phyloP scores from a whole-genome alignment of 2,888 invertebrate species.

The Chrysina gloriosa region DNA sequence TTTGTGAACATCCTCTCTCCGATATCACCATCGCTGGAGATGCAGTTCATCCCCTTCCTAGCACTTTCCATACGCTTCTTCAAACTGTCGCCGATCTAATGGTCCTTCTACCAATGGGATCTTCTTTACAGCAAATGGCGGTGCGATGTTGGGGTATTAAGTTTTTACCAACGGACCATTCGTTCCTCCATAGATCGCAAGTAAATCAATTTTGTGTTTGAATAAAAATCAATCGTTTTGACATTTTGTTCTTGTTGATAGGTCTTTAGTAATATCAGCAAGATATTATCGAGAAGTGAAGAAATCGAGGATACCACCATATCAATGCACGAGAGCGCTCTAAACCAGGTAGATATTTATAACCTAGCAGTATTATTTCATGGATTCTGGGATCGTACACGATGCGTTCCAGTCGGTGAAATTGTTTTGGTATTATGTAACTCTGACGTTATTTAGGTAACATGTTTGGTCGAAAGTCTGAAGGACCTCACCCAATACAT shows the following conservation, averaged over 20 bases:
- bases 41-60: slow-evolving; percentile 72
- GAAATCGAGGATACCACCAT: slow-evolving; percentile 75
- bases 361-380: no score
- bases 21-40: slow-evolving; percentile 82
- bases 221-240: slow-evolving; percentile 30
- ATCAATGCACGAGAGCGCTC: slow-evolving; percentile 70
- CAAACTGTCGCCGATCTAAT: slow-evolving; percentile 94
- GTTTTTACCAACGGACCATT: slow-evolving; percentile 89
- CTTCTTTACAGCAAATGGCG: slow-evolving; percentile 90
- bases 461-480: slow-evolving; percentile 73
- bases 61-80: slow-evolving; percentile 82
- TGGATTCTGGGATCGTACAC: no score
- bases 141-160: slow-evolving; percentile 93
- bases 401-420: no score
- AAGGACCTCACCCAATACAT: slow-evolving; percentile 80
- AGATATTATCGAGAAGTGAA: slow-evolving; percentile 92
- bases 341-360: slow-evolving; percentile 58
- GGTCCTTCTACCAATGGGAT: slow-evolving; percentile 86
- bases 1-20: slow-evolving; percentile 83
- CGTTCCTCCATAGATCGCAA: slow-evolving; percentile 82
- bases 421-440: not conserved
- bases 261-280: slow-evolving; percentile 95
- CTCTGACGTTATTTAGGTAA: slow-evolving; percentile 38
- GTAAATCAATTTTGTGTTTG: slow-evolving; percentile 45
- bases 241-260: slow-evolving; percentile 37